A percentile compares a stretch with the other conserved stretches of the same genome.
Evolutionary conservation across 1,140 invertebrate genomes (phyloP).

Genomic region (Megalopta genalis): DNA sequence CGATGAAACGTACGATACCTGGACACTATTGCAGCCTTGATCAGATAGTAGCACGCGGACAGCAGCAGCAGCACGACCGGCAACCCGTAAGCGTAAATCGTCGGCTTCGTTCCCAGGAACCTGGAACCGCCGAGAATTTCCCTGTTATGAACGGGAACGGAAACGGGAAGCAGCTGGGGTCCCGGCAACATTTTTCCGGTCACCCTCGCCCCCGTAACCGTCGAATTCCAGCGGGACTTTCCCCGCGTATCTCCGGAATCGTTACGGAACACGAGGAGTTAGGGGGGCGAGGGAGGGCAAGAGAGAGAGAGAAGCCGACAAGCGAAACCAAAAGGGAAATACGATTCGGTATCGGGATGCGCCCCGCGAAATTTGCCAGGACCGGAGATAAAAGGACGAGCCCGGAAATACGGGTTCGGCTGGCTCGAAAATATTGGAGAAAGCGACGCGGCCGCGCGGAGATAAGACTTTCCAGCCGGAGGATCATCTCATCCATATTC

Average conservation of each 20-base stretch:
- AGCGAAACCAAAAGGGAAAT: neutral
- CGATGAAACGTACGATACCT: conserved; percentile 63
- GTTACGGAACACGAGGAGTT: too few species aligned
- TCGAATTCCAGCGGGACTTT: too few species aligned
- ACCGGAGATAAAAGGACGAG: neutral
- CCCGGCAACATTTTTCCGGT: too few species aligned
- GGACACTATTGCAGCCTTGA: conserved; percentile 78
- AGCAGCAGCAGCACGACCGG: conserved; percentile 76
- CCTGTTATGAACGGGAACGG: neutral
- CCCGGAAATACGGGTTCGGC: neutral
- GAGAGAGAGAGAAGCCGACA: too few species aligned
- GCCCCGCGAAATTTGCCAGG: too few species aligned
- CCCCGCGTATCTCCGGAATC: too few species aligned
- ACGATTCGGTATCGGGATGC: neutral
- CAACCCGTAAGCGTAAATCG: conserved; percentile 77
- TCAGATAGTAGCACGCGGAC: conserved; percentile 73
- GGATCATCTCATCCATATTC: conserved; percentile 7
- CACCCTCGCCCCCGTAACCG: too few species aligned
- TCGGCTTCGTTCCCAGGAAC: conserved; percentile 78
- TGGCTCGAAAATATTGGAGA: neutral
- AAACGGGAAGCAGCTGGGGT: too few species aligned
- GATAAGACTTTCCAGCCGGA: neutral
- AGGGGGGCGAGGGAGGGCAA: too few species aligned
- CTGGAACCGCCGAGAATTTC: conserved; percentile 61
- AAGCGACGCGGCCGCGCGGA: too few species aligned